A percentile compares a stretch with the other conserved stretches of the same genome.
Conservation (phyloP, 2,888 invertebrate genomes). For the Venusia cambrica region DNA sequence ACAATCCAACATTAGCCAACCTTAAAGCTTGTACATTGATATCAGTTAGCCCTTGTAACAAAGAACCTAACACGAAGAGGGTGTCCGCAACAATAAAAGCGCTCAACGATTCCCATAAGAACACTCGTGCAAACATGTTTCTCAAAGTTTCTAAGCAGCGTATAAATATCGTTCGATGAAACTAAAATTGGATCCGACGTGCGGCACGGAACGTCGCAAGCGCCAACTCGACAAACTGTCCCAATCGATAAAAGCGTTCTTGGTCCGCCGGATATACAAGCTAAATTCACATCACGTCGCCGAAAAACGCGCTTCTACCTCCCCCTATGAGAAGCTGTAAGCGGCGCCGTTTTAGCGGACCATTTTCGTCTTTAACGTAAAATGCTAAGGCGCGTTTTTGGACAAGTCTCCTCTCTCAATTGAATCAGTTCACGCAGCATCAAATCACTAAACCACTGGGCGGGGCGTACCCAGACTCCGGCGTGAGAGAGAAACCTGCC, state of each 20-base stretch:
- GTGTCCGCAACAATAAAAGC: slow-evolving; percentile 52
- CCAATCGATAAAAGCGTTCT: slow-evolving; percentile 74
- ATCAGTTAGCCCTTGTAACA: too few relatives aligned
- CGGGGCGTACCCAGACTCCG: slow-evolving; percentile 77
- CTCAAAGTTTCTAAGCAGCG: slow-evolving; percentile 72
- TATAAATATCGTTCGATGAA: slow-evolving; percentile 73
- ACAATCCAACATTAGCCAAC: too few relatives aligned
- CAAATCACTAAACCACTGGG: slow-evolving; percentile 82
- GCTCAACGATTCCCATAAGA: slow-evolving; percentile 64
- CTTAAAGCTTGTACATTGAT: too few relatives aligned
- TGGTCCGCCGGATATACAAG: slow-evolving; percentile 74
- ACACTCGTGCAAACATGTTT: slow-evolving; percentile 63
- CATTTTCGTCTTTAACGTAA: slow-evolving; percentile 75
- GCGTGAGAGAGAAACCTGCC: slow-evolving; percentile 68
- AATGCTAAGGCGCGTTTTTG: slow-evolving; percentile 71
- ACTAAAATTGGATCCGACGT: slow-evolving; percentile 60
- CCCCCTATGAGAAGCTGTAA: slow-evolving; percentile 72
- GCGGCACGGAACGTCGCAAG: slow-evolving; percentile 55
- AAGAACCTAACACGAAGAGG: slow-evolving; percentile 20
- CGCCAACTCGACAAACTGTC: slow-evolving; percentile 51
- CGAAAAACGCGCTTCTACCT: slow-evolving; percentile 78
- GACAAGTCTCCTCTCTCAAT: slow-evolving; percentile 63
- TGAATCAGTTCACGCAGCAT: slow-evolving; percentile 82
- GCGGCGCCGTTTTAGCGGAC: slow-evolving; percentile 70
- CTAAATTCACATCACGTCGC: slow-evolving; percentile 79